phyloP scores from a whole-genome alignment of 2,113 vertebrate genomes.

The Odocoileus virginianus region DNA sequence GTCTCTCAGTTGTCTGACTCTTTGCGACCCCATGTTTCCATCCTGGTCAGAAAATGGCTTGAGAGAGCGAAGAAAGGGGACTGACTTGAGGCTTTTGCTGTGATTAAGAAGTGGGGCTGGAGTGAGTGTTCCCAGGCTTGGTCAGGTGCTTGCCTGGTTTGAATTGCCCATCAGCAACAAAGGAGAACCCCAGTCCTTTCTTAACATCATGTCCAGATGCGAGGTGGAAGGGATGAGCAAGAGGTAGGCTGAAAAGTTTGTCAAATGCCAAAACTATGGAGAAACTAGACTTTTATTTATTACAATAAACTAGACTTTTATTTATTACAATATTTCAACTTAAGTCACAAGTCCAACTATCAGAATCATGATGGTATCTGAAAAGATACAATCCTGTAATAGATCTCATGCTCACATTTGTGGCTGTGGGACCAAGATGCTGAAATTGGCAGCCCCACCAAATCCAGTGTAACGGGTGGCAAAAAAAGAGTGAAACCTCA shows the following conservation, averaged over 20 bases:
- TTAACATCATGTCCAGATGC: not conserved
- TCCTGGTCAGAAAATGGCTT: not conserved
- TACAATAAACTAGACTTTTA: not conserved
- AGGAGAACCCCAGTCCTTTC: not conserved
- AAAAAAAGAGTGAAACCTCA: not conserved
- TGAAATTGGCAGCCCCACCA: not conserved
- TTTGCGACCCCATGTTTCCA: not conserved
- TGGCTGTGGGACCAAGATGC: not conserved
- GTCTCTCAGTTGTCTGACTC: too few species aligned
- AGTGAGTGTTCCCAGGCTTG: not conserved
- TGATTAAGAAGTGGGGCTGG: not conserved
- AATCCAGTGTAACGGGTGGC: not conserved
- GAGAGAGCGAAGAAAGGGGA: not conserved
- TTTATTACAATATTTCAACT: not conserved
- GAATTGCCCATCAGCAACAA: not conserved
- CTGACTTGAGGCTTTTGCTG: not conserved
- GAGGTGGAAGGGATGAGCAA: not conserved
- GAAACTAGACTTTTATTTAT: not conserved
- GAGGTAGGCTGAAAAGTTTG: not conserved
- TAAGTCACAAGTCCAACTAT: not conserved
- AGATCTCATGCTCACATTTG: not conserved
- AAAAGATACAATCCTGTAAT: not conserved
- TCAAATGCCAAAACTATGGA: not conserved
- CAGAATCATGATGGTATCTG: not conserved
- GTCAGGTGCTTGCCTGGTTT: not conserved